phyloP scores from a whole-genome alignment of 2,797 vertebrate genomes.

The Acanthurus tractus region DNA sequence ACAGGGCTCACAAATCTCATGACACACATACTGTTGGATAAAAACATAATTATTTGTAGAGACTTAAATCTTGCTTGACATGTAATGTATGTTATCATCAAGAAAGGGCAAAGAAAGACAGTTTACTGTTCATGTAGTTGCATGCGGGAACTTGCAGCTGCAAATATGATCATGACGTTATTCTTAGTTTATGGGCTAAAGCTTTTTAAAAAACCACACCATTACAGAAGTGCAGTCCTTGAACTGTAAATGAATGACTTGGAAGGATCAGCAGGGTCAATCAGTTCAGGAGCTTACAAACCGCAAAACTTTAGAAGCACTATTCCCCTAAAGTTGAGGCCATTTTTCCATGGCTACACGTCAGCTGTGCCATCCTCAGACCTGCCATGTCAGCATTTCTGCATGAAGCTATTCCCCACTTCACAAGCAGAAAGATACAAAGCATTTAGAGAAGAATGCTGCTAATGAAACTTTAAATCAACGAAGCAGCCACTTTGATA shows the following conservation, averaged over 20 bases:
- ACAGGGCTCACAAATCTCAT: not conserved
- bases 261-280: slow-evolving; percentile 32
- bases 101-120: not conserved
- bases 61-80: slow-evolving; percentile 4
- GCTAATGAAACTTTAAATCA: not conserved
- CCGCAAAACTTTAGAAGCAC: slow-evolving; percentile 36
- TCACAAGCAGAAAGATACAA: not conserved
- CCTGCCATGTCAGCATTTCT: slow-evolving; percentile 49
- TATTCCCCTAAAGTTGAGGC: slow-evolving; percentile 34
- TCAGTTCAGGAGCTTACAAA: slow-evolving; percentile 44
- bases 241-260: slow-evolving; percentile 23
- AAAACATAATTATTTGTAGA: not conserved
- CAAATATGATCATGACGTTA: not conserved
- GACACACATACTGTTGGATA: not conserved
- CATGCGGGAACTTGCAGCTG: slow-evolving; percentile 1
- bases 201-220: not conserved
- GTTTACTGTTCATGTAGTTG: not conserved
- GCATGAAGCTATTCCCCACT: not conserved
- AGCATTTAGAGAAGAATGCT: not conserved
- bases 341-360: slow-evolving; percentile 66
- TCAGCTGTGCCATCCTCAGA: slow-evolving; percentile 50
- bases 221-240: not conserved
- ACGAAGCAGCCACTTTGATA: not conserved
- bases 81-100: not conserved
- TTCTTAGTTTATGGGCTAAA: not conserved